phyloP scores from a whole-genome alignment of 2,888 invertebrate species.

The Drosophila melanosoma region DNA sequence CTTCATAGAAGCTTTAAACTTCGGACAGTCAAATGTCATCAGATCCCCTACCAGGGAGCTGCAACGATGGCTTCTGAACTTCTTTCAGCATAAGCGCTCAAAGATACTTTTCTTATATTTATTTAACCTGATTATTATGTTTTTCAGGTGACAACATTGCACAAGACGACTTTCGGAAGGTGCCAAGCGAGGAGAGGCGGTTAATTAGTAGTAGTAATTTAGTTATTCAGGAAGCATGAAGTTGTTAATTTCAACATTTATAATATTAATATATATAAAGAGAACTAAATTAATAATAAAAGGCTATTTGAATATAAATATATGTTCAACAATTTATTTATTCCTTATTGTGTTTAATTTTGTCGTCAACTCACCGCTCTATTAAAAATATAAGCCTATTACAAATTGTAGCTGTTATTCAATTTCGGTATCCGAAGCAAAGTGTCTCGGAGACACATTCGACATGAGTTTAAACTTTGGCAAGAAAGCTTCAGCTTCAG shows the following conservation, averaged over 20 bases:
- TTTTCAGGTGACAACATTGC: slow-evolving; percentile 61
- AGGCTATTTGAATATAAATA: not conserved
- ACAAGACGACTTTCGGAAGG: slow-evolving; percentile 57
- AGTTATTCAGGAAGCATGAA: slow-evolving; percentile 33
- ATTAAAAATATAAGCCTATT: not conserved
- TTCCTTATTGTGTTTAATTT: not conserved
- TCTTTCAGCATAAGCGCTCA: not conserved
- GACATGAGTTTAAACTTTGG: not conserved
- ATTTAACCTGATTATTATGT: not conserved
- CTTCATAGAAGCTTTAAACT: not conserved
- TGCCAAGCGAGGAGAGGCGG: slow-evolving; percentile 40
- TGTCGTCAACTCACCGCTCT: not conserved
- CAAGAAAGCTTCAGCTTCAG: not conserved
- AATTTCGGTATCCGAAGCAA: not conserved
- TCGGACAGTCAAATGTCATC: not conserved
- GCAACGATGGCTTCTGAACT: not conserved
- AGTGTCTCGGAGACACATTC: not conserved
- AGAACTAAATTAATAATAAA: not conserved
- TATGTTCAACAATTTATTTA: not conserved
- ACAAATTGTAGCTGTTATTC: not conserved
- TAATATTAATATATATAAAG: slow-evolving; percentile 6
- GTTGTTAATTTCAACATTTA: slow-evolving; percentile 11
- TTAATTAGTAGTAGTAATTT: slow-evolving; percentile 25
- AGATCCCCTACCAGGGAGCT: not conserved
- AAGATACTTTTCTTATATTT: not conserved